Evolutionary conservation across 2,797 vertebrate genomes (phyloP).

Genomic region (Philypnodon macrostomus): DNA sequence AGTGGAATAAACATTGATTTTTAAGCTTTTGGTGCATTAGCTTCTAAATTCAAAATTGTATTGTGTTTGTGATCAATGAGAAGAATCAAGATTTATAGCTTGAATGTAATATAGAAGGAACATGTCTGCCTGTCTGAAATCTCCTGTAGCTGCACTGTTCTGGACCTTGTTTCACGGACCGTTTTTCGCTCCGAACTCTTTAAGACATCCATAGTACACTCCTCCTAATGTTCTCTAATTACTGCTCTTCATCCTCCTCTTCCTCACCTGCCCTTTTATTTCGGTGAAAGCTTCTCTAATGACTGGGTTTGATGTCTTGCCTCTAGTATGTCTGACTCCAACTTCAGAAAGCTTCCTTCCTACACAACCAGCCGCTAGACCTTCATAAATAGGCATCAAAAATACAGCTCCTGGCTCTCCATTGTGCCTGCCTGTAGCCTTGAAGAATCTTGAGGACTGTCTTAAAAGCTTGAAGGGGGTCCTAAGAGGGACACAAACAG

Average conservation of each 20-base stretch:
- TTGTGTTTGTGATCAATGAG: conserved; percentile 83
- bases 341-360: conserved; percentile 78
- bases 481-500: conserved; percentile 64
- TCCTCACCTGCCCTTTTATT: conserved; percentile 59
- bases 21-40: conserved; percentile 84
- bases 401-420: conserved; percentile 47
- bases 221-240: conserved; percentile 61
- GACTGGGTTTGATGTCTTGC: conserved; percentile 70
- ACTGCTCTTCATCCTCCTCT: conserved; percentile 56
- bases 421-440: conserved; percentile 71
- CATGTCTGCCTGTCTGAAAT: conserved; percentile 42
- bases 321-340: conserved; percentile 67
- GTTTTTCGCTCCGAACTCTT: conserved; percentile 33
- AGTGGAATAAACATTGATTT: conserved; percentile 84
- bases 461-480: conserved; percentile 80
- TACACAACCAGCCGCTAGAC: conserved; percentile 76
- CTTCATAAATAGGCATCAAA: conserved; percentile 50
- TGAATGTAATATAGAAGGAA: conserved; percentile 73
- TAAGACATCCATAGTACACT: conserved; percentile 55
- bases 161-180: not conserved
- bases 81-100: conserved; percentile 79
- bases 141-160: conserved; percentile 27
- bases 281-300: conserved; percentile 74
- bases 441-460: conserved; percentile 75
- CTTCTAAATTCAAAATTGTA: conserved; percentile 82